Base-by-base conservation (phyloP, 2,888 invertebrate species). In the Entomobrya proxima region DNA sequence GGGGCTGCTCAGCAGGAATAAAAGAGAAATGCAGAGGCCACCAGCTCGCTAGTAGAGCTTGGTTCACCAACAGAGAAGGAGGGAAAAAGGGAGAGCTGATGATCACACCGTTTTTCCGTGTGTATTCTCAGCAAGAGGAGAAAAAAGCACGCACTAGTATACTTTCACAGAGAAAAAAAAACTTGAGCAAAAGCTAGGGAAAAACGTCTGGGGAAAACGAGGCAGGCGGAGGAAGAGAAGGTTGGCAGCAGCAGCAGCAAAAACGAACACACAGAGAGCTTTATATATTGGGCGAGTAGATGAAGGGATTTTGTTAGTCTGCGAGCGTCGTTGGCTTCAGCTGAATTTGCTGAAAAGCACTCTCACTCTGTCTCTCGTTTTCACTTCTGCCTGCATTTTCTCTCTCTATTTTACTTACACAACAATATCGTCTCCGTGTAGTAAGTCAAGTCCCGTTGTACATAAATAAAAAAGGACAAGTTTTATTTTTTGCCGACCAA, bases 231-330 rank as follows among this genome's bases (percentile, higher is more conserved):
- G 74, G 64, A n/a, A n/a, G n/a, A n/a, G n/a, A 80, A 81, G 82
- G 77, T 81, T 80, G 78, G 47, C 76, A 58, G 58, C 61, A 44
- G 40, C 74, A n/a, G n/a, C n/a, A 7, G n/a, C 47, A 47, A 55
- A 9, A 27, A 55, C 55, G 44, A 15, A 44, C 18, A 47, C n/a
- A n/a, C n/a, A n/a, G n/a, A 67, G 77, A 79, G 86, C 88, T 85
- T 88, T 88, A 86, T 86, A n/a, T n/a, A 88, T 85, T 79, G 58
- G 75, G 44, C 61, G 86, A 82, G 85, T 85, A 82, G 78, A 85
- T 82, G 86, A 86, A 76, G 40, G 82, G 72, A 85, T 82, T 88
- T 86, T 78, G 80, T 86, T 87, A 87, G 87, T 87, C 87, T 83
- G 75, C 77, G 67, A 86, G 77, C 84, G 85, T 86, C 52, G 72